A percentile compares a stretch with the other conserved stretches of the same genome.
phyloP scores from a whole-genome alignment of 1,140 invertebrate species.

The Pogonognathellus flavescens region DNA sequence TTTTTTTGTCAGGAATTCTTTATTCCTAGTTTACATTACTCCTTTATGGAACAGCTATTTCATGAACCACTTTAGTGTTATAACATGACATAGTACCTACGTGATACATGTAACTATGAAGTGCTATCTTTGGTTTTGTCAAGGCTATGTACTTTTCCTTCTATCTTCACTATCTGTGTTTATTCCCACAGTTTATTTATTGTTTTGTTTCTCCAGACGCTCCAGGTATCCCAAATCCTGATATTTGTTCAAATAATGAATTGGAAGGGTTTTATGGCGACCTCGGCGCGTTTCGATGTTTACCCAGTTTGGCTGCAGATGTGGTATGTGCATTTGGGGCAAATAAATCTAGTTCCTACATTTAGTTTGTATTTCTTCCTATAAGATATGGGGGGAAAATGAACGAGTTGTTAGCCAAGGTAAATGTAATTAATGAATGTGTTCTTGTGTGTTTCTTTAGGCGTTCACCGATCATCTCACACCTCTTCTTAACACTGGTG shows the following conservation, averaged over 20 bases:
- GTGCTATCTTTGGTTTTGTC: too few species aligned
- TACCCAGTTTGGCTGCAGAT: constrained; percentile 63
- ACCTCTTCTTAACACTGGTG: constrained; percentile 64
- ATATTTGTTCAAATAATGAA: constrained; percentile 66
- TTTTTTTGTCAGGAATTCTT: too few species aligned
- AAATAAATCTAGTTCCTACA: neutral
- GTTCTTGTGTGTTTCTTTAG: neutral
- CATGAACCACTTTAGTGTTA: too few species aligned
- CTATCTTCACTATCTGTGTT: too few species aligned
- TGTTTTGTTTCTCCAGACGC: constrained; percentile 54
- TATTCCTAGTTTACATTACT: too few species aligned
- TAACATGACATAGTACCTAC: too few species aligned
- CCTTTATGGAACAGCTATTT: too few species aligned
- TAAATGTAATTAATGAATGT: neutral
- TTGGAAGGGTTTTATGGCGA: constrained; percentile 66
- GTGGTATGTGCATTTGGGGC: constrained; percentile 26
- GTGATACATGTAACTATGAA: too few species aligned
- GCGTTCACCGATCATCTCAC: constrained; percentile 64
- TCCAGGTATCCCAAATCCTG: constrained; percentile 56
- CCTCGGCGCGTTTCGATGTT: constrained; percentile 65
- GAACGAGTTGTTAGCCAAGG: neutral
- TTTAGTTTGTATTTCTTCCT: neutral
- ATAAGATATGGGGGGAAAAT: neutral
- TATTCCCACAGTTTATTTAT: neutral
- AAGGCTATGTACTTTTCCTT: too few species aligned